Conservation (phyloP, 2,888 invertebrate species). For the Fragum whitleyi region DNA sequence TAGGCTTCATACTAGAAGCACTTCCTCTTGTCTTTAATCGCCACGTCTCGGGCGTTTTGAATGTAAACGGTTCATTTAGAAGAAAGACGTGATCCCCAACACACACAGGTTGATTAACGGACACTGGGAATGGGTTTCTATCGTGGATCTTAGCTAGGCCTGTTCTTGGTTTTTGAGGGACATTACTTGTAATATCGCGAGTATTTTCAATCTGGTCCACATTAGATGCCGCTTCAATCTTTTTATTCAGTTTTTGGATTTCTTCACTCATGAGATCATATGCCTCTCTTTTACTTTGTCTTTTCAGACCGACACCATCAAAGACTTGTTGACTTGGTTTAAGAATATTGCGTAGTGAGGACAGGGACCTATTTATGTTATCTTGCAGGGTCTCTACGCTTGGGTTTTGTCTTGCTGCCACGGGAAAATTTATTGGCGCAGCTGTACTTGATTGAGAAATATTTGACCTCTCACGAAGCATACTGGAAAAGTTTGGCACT, state of each 20-base stretch:
- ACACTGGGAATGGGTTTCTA: slow-evolving; percentile 57
- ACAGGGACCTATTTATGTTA: slow-evolving; percentile 5
- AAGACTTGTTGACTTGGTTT: slow-evolving; percentile 17
- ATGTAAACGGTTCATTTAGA: slow-evolving; percentile 46
- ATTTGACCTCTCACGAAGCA: not conserved
- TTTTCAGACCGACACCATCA: not conserved
- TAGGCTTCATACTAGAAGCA: not conserved
- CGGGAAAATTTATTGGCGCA: too few relatives aligned
- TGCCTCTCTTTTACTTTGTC: not conserved
- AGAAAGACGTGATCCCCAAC: slow-evolving; percentile 54
- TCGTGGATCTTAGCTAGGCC: slow-evolving; percentile 37
- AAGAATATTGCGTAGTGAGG: slow-evolving; percentile 1
- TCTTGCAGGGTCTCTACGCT: not conserved
- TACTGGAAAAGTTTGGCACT: not conserved
- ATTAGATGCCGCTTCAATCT: not conserved
- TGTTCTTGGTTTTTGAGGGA: slow-evolving; percentile 29
- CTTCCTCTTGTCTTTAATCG: slow-evolving; percentile 1
- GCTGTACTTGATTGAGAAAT: not conserved
- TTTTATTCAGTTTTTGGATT: slow-evolving; percentile 4
- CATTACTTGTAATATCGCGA: not conserved
- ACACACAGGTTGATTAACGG: slow-evolving; percentile 48
- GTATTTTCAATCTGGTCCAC: not conserved
- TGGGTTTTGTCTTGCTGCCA: not conserved
- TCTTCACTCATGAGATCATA: slow-evolving; percentile 22
- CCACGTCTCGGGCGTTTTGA: slow-evolving; percentile 21